Evolutionary conservation across 2,888 invertebrate genomes (phyloP), one percentile per base, ranked within the genome.

Genomic region (Lomographa bimaculata): DNA sequence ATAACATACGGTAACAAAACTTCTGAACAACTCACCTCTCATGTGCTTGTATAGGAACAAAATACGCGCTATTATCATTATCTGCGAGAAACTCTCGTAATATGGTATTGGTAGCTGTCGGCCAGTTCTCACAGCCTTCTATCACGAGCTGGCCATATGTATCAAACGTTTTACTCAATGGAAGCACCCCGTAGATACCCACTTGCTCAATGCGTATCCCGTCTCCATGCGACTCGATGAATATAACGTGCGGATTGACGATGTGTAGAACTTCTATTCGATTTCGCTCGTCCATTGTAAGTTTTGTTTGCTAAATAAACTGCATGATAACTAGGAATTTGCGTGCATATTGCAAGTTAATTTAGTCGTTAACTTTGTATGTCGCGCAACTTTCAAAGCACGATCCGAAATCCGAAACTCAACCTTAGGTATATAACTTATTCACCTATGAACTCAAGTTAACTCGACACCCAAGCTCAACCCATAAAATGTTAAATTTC

Each of bases 141-240:
- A 23, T 19, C 5, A 20, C 14, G 4, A 43, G 14, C 9, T 14
- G 7, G 1, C 42, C 42, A 6, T 43, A 32, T 14, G 37, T 43
- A 16, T 43, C 36, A 3, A 43, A 14, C 4, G 36, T 43, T 24
- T 32, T 27, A 19, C 16, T 23, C 4, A 43, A 26, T 0, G 42
- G 42, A 6, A 43, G 7, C 3, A 43, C 8, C 2, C 42, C 42
- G 17, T 19, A 43, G 1, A 43, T 27, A 5, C 42, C 42, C 3
- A 43, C 23, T 43, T 43, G 36, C 16, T 43, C 18, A 2, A 43
- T 36, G 3, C n/a, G n/a, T n/a, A 27, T 14, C 23, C 32, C 32
- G 1, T 0, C 25, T 3, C 23, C 18, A 9, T 23, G 26, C 12
- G 32, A 23, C 19, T 43, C 42, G 0, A 43, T 19, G 10, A 27